These are phyloP conservation scores for Leptinotarsa tumamoca DNA, from an alignment of 2,888 invertebrate species.

Conservation along the genomic window DNA sequence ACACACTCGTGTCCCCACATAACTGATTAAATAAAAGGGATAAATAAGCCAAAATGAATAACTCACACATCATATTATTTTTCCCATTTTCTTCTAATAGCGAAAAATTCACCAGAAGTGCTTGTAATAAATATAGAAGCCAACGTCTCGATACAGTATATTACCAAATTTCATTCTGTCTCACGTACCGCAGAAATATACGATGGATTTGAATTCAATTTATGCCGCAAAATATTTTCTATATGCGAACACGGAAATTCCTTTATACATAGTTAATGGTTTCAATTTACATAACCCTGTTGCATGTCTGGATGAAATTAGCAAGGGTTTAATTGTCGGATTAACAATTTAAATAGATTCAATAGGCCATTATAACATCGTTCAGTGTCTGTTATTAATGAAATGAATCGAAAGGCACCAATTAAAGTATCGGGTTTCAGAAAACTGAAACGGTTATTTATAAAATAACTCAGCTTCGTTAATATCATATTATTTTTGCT, in stretches of 20 bases:
- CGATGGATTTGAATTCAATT: neutral
- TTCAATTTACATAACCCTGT: conserved; percentile 36
- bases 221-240: neutral
- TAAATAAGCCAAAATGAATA: no score
- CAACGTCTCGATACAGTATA: neutral
- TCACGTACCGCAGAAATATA: neutral
- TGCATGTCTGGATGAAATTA: conserved; percentile 36
- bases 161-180: neutral
- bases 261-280: conserved; percentile 30
- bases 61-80: no score
- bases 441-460: neutral
- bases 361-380: conserved; percentile 20
- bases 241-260: conserved; percentile 22
- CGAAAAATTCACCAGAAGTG: neutral
- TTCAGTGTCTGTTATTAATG: conserved; percentile 9
- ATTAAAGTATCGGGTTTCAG: neutral
- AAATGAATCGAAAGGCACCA: neutral
- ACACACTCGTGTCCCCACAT: no score
- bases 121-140: neutral
- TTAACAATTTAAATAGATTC: conserved; percentile 33
- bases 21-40: no score
- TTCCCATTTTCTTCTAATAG: no score
- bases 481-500: no score
- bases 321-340: conserved; percentile 30
- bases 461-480: no score